These are phyloP conservation scores for Portunus trituberculatus DNA, from an alignment of 1,140 invertebrate genomes.

Conservation along the genomic window DNA sequence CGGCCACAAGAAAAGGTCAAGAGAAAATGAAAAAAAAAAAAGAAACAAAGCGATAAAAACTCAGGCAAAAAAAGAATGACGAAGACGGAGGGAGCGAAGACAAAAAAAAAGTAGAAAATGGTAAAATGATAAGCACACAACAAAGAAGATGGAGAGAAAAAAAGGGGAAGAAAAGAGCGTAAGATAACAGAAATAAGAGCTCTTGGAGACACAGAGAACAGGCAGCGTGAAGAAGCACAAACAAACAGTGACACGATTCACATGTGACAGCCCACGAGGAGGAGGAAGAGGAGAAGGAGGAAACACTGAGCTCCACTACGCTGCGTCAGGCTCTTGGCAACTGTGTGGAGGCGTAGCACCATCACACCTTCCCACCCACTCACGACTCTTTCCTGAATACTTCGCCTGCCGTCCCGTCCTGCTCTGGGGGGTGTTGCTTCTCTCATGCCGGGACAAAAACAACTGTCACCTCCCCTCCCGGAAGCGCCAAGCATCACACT, in stretches of 20 bases:
- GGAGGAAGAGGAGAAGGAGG: neutral
- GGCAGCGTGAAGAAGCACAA: neutral
- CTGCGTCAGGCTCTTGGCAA: conserved; percentile 2
- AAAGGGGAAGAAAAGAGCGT: no score
- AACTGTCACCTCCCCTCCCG: neutral
- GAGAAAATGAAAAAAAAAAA: neutral
- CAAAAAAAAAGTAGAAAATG: neutral
- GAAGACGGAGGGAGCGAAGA: neutral
- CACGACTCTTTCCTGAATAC: conserved; percentile 3
- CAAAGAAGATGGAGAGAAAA: neutral
- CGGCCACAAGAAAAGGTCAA: neutral
- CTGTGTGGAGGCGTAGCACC: neutral
- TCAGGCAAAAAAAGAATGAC: neutral
- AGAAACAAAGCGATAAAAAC: neutral
- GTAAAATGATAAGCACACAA: neutral
- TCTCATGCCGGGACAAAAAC: neutral
- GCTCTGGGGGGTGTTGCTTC: neutral
- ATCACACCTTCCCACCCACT: neutral
- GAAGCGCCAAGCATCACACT: neutral
- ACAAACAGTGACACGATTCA: conserved; percentile 10
- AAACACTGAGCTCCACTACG: neutral
- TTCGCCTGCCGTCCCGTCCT: neutral
- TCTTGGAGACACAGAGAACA: no score
- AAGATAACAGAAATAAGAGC: no score
- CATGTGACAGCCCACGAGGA: neutral